These are phyloP conservation scores for Eriosoma lanigerum DNA, from an alignment of 1,140 invertebrate genomes.

Conservation along the genomic window DNA sequence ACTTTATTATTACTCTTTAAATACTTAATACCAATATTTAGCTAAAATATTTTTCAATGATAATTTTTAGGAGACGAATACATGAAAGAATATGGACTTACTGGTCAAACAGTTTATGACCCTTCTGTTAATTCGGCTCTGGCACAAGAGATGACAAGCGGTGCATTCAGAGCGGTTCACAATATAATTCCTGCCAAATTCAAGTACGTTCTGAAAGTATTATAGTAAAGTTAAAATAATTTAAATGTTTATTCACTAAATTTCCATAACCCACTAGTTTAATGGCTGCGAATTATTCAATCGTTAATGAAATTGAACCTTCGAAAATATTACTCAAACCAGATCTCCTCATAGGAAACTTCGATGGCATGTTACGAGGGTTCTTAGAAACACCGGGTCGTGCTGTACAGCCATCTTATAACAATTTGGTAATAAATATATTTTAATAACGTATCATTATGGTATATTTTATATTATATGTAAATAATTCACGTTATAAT, in stretches of 20 bases:
- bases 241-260: background rate
- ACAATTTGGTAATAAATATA: constrained; percentile 11
- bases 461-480: background rate
- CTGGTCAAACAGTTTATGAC: background rate
- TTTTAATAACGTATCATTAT: background rate
- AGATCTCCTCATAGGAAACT: constrained; percentile 13
- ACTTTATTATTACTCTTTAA: too few relatives aligned
- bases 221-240: too few relatives aligned
- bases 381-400: constrained; percentile 34
- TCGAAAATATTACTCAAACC: constrained; percentile 1
- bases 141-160: constrained; percentile 34
- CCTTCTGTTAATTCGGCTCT: constrained; percentile 15
- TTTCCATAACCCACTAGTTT: background rate
- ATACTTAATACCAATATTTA: too few relatives aligned
- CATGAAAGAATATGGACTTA: constrained; percentile 25
- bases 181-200: constrained; percentile 36
- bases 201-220: background rate
- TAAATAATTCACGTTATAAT: background rate
- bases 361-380: constrained; percentile 28
- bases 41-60: too few relatives aligned
- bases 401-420: constrained; percentile 11
- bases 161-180: constrained; percentile 21
- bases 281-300: constrained; percentile 14
- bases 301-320: constrained; percentile 18
- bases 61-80: constrained; percentile 18